Evolutionary conservation across 2,113 vertebrate species (phyloP), one percentile per base, ranked within the genome.

Genomic region (Bolborhynchus lineola): DNA sequence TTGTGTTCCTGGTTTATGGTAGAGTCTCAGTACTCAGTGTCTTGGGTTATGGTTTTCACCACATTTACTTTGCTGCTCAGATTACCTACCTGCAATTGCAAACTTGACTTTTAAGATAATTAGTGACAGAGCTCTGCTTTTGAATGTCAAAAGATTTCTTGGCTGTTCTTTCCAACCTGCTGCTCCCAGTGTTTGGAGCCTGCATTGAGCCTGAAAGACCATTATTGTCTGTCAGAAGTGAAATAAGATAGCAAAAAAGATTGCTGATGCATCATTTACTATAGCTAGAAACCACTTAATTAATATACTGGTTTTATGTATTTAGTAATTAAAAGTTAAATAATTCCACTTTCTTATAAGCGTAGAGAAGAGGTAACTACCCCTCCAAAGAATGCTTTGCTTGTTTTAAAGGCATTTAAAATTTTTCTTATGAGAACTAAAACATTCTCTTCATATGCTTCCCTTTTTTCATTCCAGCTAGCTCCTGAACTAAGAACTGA

Each of bases 101-200:
- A 97, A 88, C 92, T 87, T 94, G 95, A 98, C 95, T 98, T 98
- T 98, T 98, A 98, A 94, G 26, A 69, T 97, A 97, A 98, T 98
- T 98, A 97, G 95, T 95, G 96, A 91, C 63, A 94, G 86, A 97
- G 93, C 81, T 93, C 86, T 97, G 93, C 91, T 88, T 92, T 96
- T 98, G 98, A 97, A 97, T 93, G 92, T 96, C 79, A 52, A 46
- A 96, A 96, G 67, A 95, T 84, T 97, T 95, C 74, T 96, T 98
- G 98, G 98, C 98, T 98, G 62, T 85, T 94, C 92, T 86, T 91
- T 81, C 29, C 15, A 91, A 81, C 72, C 39, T 81, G 79, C 87
- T 97, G 76, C 80, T 94, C 70, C 88, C 59, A 89, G 80, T 47
- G 76, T 91, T 90, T 62, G 60, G 59, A 97, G 87, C 47, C 87